Evolutionary conservation across 2,797 vertebrate genomes (phyloP), one percentile per base, ranked within the genome.

Genomic region (Philypnodon macrostomus): DNA sequence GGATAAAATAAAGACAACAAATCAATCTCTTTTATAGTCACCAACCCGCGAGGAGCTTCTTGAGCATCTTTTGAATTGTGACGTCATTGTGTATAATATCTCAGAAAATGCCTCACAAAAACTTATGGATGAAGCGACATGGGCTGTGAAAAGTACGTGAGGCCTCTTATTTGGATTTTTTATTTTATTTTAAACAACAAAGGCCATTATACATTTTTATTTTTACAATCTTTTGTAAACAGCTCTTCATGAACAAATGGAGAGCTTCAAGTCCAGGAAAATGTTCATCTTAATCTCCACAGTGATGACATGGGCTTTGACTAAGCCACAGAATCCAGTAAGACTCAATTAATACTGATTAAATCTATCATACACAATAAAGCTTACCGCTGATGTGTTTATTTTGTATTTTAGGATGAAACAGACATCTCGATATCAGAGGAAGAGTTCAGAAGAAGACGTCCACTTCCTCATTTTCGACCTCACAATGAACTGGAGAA

Each of bases 231-330:
- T 55, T 35, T 50, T 16, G 9, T 2, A 16, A 50, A 57, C 67
- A 98, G 97, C 89, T 0, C 78, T 99, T 34, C 87, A 84, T 18
- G 80, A 63, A 11, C 81, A 92, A 71, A 68, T 87, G 47, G 70
- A 72, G 8, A 85, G 67, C 70, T 95, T 95, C 49, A 56, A 52
- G 31, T 86, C 78, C 50, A 82, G 72, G 10, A 98, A 98, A 81
- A 39, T 90, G 8, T 99, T 98, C 76, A 93, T 99, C 58, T 78
- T 99, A 30, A 38, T 99, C 48, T 97, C 97, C 21, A 92, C 94
- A 0, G 75, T 95, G 76, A 93, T 98, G 94, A 96, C 89, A 0
- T 98, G 96, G 95, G 91, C 90, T 1, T 72, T 85, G 63, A 93
- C 88, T 67, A 95, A 90, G 65, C 73, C 75, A 1, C 33, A 73